phyloP scores from a whole-genome alignment of 2,888 invertebrate genomes.

The Pristionchus fissidentatus region DNA sequence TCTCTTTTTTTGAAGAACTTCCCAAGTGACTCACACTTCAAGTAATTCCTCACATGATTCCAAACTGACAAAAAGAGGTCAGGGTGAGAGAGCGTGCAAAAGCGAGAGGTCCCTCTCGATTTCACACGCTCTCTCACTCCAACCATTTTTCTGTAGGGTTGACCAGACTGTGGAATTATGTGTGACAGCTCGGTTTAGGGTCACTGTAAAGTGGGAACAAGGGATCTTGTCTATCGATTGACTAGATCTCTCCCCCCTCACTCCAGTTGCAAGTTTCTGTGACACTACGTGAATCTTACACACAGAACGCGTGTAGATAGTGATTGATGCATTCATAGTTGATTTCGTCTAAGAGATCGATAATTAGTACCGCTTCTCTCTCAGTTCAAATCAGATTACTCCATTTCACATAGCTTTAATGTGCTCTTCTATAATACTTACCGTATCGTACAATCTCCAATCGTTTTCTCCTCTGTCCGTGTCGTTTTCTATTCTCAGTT shows the following conservation, averaged over 20 bases:
- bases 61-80: too few relatives aligned
- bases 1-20: constrained; percentile 2
- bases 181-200: too few relatives aligned
- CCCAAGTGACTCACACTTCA: constrained; percentile 1
- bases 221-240: neutral
- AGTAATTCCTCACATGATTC: neutral
- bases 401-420: neutral
- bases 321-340: constrained; percentile 12
- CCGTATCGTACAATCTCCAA: neutral
- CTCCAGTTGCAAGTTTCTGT: neutral
- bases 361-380: neutral
- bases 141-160: too few relatives aligned
- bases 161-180: too few relatives aligned
- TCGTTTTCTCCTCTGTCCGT: constrained; percentile 7
- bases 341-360: neutral
- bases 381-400: too few relatives aligned
- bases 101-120: too few relatives aligned
- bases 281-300: neutral
- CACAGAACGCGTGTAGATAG: neutral
- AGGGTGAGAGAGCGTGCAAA: too few relatives aligned
- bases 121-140: too few relatives aligned
- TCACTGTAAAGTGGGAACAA: constrained; percentile 1
- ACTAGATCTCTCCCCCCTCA: neutral
- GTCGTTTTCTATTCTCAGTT: constrained; percentile 33
- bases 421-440: constrained; percentile 10